Base-by-base conservation (phyloP, 2,113 vertebrate genomes). In the Nansenia antarctica region DNA sequence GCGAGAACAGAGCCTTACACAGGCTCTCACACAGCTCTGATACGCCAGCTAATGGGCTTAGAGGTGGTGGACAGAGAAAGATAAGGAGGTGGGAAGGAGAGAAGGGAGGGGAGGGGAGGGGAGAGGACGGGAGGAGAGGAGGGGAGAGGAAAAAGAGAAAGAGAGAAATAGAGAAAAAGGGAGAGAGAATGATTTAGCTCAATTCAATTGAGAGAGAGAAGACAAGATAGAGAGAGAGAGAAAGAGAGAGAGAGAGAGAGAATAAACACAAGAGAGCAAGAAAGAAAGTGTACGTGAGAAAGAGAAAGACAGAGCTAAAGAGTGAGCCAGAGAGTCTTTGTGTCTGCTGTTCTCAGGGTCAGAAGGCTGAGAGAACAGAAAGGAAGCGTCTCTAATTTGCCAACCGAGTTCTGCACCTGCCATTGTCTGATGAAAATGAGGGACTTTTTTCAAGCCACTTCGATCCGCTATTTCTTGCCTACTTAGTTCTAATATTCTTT, bases 1-100 rank as follows among this genome's bases (percentile, higher is more conserved):
- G 67, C 35, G 55, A 77, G 73, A 67, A 47, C 27, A 63, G 59
- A 78, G 80, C 78, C 62, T 76, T 79, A 80, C 75, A 39, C 60
- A 22, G 70, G 53, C 67, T 85, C 77, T 80, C 78, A 76, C 65
- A 74, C 67, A 76, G 77, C 70, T 69, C 78, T 69, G 75, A 83
- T 72, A 76, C 63, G 78, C 80, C 67, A 68, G 24, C 53, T 67
- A 67, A 67, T n/a, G 29, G 66, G 75, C 63, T 81, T 69, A 78
- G 68, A 32, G 52, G 49, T 54, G 62, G 30, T 66, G 24, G 31
- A 70, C 32, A 27, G 53, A 5, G 26, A 14, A 27, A 5, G 26
- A 14, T 9, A 27, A 55, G 24, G 57, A 60, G 29, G 20, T 7
- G n/a, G 29, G 31, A 34, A n/a, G 24, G 30, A 59, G 30, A 34